phyloP scores from a whole-genome alignment of 1,140 invertebrate genomes.

The Drosophila funebris region DNA sequence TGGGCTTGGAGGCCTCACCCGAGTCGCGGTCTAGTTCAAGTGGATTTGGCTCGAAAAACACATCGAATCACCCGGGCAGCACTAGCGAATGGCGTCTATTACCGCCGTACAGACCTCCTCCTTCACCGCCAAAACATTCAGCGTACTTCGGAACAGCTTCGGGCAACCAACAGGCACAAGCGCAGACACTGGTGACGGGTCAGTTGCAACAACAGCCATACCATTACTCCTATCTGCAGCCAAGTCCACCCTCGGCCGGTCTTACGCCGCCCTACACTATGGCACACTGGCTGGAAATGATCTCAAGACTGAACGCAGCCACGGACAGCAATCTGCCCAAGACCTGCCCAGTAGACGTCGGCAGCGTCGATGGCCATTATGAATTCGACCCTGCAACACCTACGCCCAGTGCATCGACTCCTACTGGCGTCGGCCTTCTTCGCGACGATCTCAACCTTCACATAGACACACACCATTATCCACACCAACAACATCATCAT shows the following conservation, averaged over 20 bases:
- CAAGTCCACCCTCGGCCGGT: slow-evolving; percentile 50
- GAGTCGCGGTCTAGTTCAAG: slow-evolving; percentile 94
- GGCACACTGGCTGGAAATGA: slow-evolving; percentile 87
- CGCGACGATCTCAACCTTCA: slow-evolving; percentile 81
- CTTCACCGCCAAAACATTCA: slow-evolving; percentile 84
- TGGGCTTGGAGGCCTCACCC: slow-evolving; percentile 89
- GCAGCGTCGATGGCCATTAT: slow-evolving; percentile 97
- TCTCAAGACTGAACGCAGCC: slow-evolving; percentile 84
- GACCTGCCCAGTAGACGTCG: slow-evolving; percentile 88
- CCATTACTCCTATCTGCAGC: slow-evolving; percentile 50
- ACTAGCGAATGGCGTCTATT: slow-evolving; percentile 90
- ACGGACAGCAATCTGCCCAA: slow-evolving; percentile 84
- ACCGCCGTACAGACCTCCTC: slow-evolving; percentile 89
- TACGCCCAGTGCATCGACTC: slow-evolving; percentile 87
- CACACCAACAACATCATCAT: slow-evolving; percentile 28
- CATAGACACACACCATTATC: slow-evolving; percentile 68
- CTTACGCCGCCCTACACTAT: slow-evolving; percentile 86
- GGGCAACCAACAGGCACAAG: slow-evolving; percentile 62
- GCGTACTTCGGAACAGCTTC: slow-evolving; percentile 55
- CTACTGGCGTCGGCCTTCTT: slow-evolving; percentile 85
- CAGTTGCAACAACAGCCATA: slow-evolving; percentile 45
- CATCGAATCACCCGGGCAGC: slow-evolving; percentile 91
- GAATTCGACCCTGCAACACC: slow-evolving; percentile 94
- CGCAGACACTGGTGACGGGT: slow-evolving; percentile 47
- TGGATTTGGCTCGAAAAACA: slow-evolving; percentile 96